phyloP scores from a whole-genome alignment of 2,888 invertebrate genomes.

The Caenorhabditis plicata region DNA sequence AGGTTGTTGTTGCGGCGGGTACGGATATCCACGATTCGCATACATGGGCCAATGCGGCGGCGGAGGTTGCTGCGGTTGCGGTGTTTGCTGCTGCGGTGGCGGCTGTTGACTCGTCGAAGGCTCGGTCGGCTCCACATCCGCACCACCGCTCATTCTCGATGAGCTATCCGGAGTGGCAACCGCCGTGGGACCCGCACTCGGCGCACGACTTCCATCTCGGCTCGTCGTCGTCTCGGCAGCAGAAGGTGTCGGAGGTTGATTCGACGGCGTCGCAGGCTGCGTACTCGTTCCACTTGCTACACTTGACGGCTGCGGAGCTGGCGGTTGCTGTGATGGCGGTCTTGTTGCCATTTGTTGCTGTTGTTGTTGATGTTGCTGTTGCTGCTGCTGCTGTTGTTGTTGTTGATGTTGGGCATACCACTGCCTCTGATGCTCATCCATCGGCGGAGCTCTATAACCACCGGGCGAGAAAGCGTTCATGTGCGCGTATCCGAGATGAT shows the following conservation, averaged over 20 bases:
- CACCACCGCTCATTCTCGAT: constrained; percentile 36
- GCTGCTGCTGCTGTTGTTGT: constrained; percentile 23
- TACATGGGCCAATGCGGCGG: too few species aligned
- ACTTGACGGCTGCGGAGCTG: constrained; percentile 9
- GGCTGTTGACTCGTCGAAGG: background rate
- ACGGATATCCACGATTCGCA: too few species aligned
- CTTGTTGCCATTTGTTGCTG: constrained; percentile 14
- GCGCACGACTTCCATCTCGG: constrained; percentile 42
- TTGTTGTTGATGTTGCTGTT: constrained; percentile 20
- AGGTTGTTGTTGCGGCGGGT: background rate
- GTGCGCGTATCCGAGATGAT: constrained; percentile 25
- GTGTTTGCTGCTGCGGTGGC: background rate
- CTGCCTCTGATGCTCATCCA: constrained; percentile 31
- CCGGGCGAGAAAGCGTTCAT: constrained; percentile 35
- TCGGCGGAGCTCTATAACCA: constrained; percentile 16
- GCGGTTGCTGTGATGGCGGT: constrained; percentile 8
- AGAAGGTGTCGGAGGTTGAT: constrained; percentile 41
- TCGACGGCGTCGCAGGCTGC: constrained; percentile 43
- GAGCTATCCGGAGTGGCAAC: constrained; percentile 46
- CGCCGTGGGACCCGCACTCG: constrained; percentile 35
- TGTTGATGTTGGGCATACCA: constrained; percentile 29
- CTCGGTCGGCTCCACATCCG: constrained; percentile 18
- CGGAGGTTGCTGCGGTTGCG: background rate
- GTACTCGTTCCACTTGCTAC: constrained; percentile 18
- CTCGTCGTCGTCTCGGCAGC: constrained; percentile 6